Evolutionary conservation across 23 tunicate genomes (phyloP).

Genomic region (Clavelina lepadiformis): DNA sequence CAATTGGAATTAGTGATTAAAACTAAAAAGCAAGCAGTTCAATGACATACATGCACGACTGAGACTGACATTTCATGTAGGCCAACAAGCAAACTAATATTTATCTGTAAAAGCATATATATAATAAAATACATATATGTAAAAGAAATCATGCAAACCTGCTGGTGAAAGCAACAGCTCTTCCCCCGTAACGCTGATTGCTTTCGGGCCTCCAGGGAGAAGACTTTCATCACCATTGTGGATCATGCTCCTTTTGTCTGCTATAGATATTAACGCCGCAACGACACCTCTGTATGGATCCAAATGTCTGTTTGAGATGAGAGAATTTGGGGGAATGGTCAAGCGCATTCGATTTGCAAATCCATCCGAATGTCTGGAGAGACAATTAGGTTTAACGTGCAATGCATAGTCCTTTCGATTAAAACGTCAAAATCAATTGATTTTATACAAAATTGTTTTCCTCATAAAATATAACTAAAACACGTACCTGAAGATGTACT

Average conservation of each 20-base stretch:
- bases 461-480: background rate
- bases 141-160: too few species aligned
- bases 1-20: too few species aligned
- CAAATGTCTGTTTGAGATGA: constrained; percentile 23
- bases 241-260: constrained; percentile 1
- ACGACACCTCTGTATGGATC: constrained; percentile 51
- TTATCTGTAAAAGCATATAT: too few species aligned
- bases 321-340: constrained; percentile 58
- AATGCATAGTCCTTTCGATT: too few species aligned
- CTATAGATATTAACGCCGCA: constrained; percentile 43
- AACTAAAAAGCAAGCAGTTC: too few species aligned
- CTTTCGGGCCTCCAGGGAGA: constrained; percentile 49
- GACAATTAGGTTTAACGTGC: too few species aligned
- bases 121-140: too few species aligned
- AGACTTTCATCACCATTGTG: background rate
- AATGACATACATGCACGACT: too few species aligned
- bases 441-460: too few species aligned
- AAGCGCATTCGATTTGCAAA: constrained; percentile 57
- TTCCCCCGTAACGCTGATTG: constrained; percentile 47
- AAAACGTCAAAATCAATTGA: too few species aligned
- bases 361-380: constrained; percentile 35
- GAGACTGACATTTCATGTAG: too few species aligned
- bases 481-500: constrained; percentile 46
- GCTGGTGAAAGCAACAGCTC: constrained; percentile 58
- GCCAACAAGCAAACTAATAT: too few species aligned